Conservation (phyloP, 2,888 invertebrate species). For the Drosophila picticornis region DNA sequence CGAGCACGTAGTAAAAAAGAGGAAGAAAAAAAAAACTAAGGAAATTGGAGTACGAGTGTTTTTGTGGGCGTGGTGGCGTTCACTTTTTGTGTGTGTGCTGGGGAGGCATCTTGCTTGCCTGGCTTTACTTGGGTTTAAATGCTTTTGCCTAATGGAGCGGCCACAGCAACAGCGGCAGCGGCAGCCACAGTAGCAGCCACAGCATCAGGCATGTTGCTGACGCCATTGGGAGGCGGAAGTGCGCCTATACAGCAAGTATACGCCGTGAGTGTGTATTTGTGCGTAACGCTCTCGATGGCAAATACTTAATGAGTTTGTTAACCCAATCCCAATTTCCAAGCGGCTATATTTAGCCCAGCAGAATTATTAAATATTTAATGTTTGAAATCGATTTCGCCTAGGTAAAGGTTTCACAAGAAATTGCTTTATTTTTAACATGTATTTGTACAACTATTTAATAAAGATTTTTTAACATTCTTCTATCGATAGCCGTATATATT, state of each 20-base stretch:
- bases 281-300: conserved; percentile 34
- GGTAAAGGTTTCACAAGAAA: too few species aligned
- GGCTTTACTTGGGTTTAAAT: conserved; percentile 67
- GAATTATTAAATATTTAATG: neutral
- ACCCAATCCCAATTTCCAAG: conserved; percentile 59
- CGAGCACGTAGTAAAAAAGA: conserved; percentile 41
- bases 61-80: conserved; percentile 39
- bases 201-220: conserved; percentile 47
- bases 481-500: neutral
- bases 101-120: conserved; percentile 19
- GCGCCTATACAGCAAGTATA: conserved; percentile 57
- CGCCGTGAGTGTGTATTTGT: conserved; percentile 30
- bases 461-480: neutral
- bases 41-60: conserved; percentile 41
- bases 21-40: neutral
- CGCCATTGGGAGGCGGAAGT: conserved; percentile 64
- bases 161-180: neutral
- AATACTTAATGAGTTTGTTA: conserved; percentile 73
- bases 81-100: neutral
- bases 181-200: conserved; percentile 18
- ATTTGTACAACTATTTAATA: neutral
- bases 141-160: conserved; percentile 68
- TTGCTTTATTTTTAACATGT: neutral
- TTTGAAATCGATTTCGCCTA: neutral
- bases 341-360: conserved; percentile 16